Evolutionary conservation across 2,888 invertebrate species (phyloP).

Genomic region (Nomada fabriciana): DNA sequence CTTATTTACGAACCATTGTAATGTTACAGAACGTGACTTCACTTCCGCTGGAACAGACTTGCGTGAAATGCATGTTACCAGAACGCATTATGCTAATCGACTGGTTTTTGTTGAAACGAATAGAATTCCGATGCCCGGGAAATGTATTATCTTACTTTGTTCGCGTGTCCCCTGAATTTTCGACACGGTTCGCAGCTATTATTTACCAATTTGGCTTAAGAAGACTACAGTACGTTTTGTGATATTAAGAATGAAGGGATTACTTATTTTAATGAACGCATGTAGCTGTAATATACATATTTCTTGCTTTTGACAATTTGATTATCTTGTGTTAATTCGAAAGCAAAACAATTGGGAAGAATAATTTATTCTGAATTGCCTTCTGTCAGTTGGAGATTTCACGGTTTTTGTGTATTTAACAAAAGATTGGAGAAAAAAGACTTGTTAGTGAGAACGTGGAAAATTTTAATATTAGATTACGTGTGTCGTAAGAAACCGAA

Average conservation of each 20-base stretch:
- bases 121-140: conserved; percentile 26
- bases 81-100: conserved; percentile 57
- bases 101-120: conserved; percentile 26
- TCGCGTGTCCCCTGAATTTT: neutral
- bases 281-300: too few species aligned
- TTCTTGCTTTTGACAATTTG: too few species aligned
- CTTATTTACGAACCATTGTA: conserved; percentile 69
- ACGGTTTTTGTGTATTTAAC: too few species aligned
- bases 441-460: too few species aligned
- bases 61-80: conserved; percentile 58
- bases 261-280: too few species aligned
- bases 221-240: neutral
- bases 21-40: conserved; percentile 59
- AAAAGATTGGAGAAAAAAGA: too few species aligned
- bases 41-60: conserved; percentile 57
- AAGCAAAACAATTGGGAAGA: too few species aligned
- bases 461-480: too few species aligned
- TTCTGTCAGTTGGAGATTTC: too few species aligned
- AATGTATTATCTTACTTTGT: neutral
- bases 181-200: neutral
- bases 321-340: too few species aligned
- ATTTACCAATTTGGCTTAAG: neutral
- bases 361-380: too few species aligned
- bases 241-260: neutral
- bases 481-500: too few species aligned